These are phyloP conservation scores for Tridacna crocea DNA, from an alignment of 2,888 invertebrate genomes.

Conservation along the genomic window DNA sequence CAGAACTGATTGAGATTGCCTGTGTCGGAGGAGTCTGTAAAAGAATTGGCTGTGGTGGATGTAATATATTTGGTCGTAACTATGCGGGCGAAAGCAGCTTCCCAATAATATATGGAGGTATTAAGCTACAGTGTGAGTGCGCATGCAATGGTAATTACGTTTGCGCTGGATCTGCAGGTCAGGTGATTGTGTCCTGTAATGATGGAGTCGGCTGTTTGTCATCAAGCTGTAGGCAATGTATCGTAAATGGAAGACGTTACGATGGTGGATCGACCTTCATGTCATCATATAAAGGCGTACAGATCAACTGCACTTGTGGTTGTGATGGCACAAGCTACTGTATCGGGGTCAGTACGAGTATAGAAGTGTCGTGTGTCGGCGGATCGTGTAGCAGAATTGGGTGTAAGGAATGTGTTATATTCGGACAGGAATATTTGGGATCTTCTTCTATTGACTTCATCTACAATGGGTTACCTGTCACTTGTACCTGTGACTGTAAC, in stretches of 20 bases:
- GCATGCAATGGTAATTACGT: slow-evolving; percentile 50
- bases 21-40: slow-evolving; percentile 53
- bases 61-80: slow-evolving; percentile 45
- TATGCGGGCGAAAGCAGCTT: slow-evolving; percentile 47
- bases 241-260: slow-evolving; percentile 45
- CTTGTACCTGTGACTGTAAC: slow-evolving; percentile 55
- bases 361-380: slow-evolving; percentile 52
- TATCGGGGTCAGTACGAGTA: slow-evolving; percentile 49
- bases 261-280: slow-evolving; percentile 44
- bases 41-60: slow-evolving; percentile 47
- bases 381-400: slow-evolving; percentile 49
- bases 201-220: slow-evolving; percentile 54
- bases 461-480: slow-evolving; percentile 34
- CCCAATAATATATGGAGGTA: slow-evolving; percentile 42
- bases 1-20: slow-evolving; percentile 51
- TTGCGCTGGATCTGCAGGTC: slow-evolving; percentile 40
- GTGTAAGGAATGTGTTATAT: slow-evolving; percentile 52
- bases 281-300: slow-evolving; percentile 50
- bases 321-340: slow-evolving; percentile 57
- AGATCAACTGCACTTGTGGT: slow-evolving; percentile 55
- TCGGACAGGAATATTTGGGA: slow-evolving; percentile 50
- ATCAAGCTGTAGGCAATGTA: slow-evolving; percentile 42
- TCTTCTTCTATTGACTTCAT: slow-evolving; percentile 49
- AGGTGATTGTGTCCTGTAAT: slow-evolving; percentile 31
- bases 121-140: slow-evolving; percentile 48